These are phyloP conservation scores for Chromobotia macracanthus DNA, from an alignment of 2,797 vertebrate genomes.

Conservation along the genomic window DNA sequence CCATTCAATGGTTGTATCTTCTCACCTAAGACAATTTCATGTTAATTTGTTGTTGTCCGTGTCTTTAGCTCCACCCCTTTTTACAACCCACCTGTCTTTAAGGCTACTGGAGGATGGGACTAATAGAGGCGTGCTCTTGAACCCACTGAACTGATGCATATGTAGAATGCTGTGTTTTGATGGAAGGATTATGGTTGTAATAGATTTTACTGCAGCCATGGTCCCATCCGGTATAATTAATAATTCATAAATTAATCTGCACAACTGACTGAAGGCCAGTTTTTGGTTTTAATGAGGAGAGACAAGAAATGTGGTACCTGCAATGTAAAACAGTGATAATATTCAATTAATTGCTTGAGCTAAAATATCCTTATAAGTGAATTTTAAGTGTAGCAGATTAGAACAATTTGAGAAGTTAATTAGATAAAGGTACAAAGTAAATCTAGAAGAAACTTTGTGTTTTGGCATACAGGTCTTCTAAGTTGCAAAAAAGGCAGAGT, in stretches of 20 bases:
- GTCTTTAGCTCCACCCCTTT: no score
- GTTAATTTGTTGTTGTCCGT: neutral
- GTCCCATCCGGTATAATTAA: conserved; percentile 28
- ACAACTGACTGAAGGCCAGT: neutral
- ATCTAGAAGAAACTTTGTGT: no score
- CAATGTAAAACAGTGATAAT: neutral
- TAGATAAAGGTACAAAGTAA: no score
- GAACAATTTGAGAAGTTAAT: no score
- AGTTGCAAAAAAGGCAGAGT: no score
- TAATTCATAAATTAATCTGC: neutral
- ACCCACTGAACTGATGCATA: neutral
- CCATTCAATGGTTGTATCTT: conserved; percentile 14
- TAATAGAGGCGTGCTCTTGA: neutral
- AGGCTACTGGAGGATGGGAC: neutral
- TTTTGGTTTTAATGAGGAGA: neutral
- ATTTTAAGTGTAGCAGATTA: no score
- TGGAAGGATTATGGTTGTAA: conserved; percentile 15
- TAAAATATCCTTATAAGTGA: neutral
- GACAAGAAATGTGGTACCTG: neutral
- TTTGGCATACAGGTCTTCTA: no score
- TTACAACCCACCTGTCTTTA: no score
- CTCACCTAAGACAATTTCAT: conserved; percentile 14
- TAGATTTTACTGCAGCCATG: conserved; percentile 17
- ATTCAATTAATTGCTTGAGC: neutral
- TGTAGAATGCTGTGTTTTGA: neutral